A percentile compares a stretch with the other conserved stretches of the same genome.
phyloP scores from a whole-genome alignment of 2,797 vertebrate species.

The Nyctibius grandis region DNA sequence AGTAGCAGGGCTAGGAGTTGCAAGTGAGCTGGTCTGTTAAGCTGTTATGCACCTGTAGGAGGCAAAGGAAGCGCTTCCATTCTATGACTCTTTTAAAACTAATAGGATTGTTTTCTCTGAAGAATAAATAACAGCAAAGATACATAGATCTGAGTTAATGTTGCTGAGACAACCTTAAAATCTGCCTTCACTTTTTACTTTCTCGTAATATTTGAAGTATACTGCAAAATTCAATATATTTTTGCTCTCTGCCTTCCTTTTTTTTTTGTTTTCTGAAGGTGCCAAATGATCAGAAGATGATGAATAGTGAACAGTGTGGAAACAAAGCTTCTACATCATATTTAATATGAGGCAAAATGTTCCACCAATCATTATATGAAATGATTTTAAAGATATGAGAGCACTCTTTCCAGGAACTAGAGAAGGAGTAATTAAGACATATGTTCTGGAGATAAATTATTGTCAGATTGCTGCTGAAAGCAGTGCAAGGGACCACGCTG shows the following conservation, averaged over 20 bases:
- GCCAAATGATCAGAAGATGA: not conserved
- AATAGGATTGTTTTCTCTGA: not conserved
- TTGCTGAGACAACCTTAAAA: not conserved
- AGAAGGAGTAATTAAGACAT: not conserved
- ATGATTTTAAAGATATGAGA: not conserved
- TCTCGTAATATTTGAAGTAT: not conserved
- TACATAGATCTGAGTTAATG: not conserved
- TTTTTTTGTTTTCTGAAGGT: not conserved
- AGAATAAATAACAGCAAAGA: not conserved
- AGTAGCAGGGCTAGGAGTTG: not conserved
- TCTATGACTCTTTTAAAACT: not conserved
- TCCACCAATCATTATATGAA: not conserved
- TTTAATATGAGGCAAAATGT: not conserved
- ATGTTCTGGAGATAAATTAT: not conserved
- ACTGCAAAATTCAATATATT: not conserved
- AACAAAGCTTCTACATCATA: not conserved
- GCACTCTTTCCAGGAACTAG: not conserved
- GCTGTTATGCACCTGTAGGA: accelerated
- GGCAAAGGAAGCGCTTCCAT: not conserved
- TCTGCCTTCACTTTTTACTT: not conserved
- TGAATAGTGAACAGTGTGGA: not conserved
- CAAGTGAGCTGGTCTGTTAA: not conserved
- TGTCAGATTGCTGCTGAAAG: not conserved
- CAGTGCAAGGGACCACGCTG: accelerated
- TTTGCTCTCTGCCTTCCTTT: not conserved